phyloP scores from a whole-genome alignment of 2,797 vertebrate species.

The Tauraco hartlaubi region DNA sequence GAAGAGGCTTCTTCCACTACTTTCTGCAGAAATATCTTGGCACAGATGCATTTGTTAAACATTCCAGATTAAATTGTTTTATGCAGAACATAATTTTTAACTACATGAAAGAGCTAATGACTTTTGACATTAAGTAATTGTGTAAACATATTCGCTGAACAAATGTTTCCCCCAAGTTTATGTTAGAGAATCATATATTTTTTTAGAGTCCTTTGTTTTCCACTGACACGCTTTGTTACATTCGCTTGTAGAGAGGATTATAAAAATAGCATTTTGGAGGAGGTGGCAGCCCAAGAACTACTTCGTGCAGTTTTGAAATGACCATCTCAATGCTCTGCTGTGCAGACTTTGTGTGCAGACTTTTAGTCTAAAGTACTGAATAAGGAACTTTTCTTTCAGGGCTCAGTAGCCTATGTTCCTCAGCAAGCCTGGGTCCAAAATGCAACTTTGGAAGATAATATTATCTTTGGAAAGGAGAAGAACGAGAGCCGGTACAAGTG shows the following conservation, averaged over 20 bases:
- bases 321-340: neutral
- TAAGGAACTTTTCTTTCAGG: constrained; percentile 77
- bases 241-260: neutral
- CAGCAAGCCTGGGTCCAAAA: constrained; percentile 99
- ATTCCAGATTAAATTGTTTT: neutral
- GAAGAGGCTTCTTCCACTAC: neutral
- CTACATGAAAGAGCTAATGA: neutral
- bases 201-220: constrained; percentile 15
- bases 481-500: constrained; percentile 84
- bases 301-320: neutral
- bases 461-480: constrained; percentile 89
- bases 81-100: neutral
- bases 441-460: constrained; percentile 90
- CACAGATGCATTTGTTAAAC: neutral
- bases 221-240: neutral
- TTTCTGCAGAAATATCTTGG: neutral
- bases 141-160: neutral
- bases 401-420: constrained; percentile 92
- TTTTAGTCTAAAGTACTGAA: neutral
- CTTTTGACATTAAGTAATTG: neutral
- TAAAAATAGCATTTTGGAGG: neutral
- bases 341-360: neutral
- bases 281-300: neutral
- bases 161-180: neutral
- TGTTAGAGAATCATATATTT: neutral